Percentiles rank a stretch among this genome's conserved stretches.
Evolutionary conservation across 2,113 vertebrate genomes (phyloP).

Genomic region (Anoura caudifer): DNA sequence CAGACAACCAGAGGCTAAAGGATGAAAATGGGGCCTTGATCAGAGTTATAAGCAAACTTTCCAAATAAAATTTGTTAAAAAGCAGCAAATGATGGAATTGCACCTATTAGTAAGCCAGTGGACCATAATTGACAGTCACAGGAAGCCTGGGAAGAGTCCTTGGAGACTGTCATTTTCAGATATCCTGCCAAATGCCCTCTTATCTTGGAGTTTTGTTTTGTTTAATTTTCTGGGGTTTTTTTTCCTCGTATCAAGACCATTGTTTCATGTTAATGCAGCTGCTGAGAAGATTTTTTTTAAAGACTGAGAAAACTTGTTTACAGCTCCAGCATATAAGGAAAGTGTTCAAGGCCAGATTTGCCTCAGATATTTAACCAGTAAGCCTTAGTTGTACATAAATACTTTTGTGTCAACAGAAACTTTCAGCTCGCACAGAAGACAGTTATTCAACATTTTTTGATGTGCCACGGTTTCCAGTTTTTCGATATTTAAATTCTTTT

Average conservation of each 20-base stretch:
- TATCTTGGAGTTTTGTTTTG: conserved; percentile 82
- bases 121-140: conserved; percentile 83
- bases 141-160: conserved; percentile 79
- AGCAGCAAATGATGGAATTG: conserved; percentile 90
- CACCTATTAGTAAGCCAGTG: conserved; percentile 90
- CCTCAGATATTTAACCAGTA: conserved; percentile 98
- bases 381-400: conserved; percentile 99
- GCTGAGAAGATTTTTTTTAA: conserved; percentile 86
- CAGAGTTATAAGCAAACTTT: conserved; percentile 97
- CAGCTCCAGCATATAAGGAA: conserved; percentile 89
- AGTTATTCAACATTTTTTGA: conserved; percentile 90
- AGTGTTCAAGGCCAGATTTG: conserved; percentile 90
- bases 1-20: conserved; percentile 99
- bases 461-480: conserved; percentile 90
- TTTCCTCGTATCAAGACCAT: conserved; percentile 80
- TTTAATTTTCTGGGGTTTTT: conserved; percentile 50
- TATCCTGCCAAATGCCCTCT: conserved; percentile 87
- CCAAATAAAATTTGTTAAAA: conserved; percentile 85
- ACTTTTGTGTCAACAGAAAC: conserved; percentile 88
- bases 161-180: conserved; percentile 82
- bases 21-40: conserved; percentile 99
- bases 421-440: conserved; percentile 90
- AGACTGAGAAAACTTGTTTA: conserved; percentile 93
- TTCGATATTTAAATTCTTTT: conserved; percentile 79
- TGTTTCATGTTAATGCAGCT: conserved; percentile 88